A percentile compares a stretch with the other conserved stretches of the same genome.
These are phyloP conservation scores for Lepisosteus osseus DNA, from an alignment of 2,113 vertebrate genomes.

Conservation along the genomic window DNA sequence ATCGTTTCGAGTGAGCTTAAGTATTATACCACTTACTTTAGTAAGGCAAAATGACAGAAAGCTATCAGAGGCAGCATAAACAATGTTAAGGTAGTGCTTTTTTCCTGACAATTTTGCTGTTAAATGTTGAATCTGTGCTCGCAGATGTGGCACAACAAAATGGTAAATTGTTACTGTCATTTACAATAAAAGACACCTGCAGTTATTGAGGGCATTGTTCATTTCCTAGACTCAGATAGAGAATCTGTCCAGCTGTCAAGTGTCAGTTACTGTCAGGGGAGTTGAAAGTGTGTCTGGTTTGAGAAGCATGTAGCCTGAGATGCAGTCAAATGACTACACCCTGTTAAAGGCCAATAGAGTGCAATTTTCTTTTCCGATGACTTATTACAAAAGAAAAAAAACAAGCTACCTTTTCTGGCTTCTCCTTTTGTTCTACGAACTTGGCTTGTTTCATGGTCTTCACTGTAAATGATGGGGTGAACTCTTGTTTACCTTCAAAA, in stretches of 20 bases:
- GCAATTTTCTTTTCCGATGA: not conserved
- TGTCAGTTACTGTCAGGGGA: slow-evolving; percentile 11
- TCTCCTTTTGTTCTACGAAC: not conserved
- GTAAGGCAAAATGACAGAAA: slow-evolving; percentile 19
- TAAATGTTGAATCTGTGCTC: slow-evolving; percentile 36
- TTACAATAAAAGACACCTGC: slow-evolving; percentile 43
- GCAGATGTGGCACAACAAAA: slow-evolving; percentile 37
- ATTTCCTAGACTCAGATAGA: slow-evolving; percentile 38
- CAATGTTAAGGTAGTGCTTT: slow-evolving; percentile 25
- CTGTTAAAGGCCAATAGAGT: not conserved
- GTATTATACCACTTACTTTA: slow-evolving; percentile 26
- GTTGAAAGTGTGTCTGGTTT: not conserved
- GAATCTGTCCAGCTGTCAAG: slow-evolving; percentile 13
- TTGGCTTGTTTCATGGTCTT: not conserved
- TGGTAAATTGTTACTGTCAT: slow-evolving; percentile 45
- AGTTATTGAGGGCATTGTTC: slow-evolving; percentile 39
- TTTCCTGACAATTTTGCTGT: slow-evolving; percentile 43
- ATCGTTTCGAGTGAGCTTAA: slow-evolving; percentile 26
- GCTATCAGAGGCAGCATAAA: slow-evolving; percentile 19
- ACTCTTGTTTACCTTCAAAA: too few relatives aligned
- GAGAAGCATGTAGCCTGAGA: not conserved
- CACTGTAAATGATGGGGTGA: not conserved
- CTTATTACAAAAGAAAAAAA: not conserved
- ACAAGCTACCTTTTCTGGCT: not conserved
- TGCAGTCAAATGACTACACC: not conserved